These are phyloP conservation scores for Leiothrix lutea DNA, from an alignment of 2,113 vertebrate species.

Conservation along the genomic window DNA sequence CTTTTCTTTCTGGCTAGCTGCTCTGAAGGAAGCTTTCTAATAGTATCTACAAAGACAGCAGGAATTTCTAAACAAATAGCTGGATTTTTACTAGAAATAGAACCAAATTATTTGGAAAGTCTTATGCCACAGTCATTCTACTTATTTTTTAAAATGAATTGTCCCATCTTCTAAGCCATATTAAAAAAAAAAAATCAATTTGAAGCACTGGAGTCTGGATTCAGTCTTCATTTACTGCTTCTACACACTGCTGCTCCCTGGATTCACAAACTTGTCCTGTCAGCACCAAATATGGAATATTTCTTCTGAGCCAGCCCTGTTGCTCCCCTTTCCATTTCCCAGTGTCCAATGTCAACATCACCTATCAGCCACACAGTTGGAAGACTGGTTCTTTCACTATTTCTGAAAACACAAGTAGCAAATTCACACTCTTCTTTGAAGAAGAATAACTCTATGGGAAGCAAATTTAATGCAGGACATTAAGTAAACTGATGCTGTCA, in stretches of 20 bases:
- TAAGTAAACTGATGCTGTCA: conserved; percentile 67
- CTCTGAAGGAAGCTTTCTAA: not conserved
- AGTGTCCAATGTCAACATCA: not conserved
- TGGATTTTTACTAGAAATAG: not conserved
- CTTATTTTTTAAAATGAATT: not conserved
- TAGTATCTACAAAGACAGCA: not conserved
- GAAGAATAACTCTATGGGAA: conserved; percentile 38
- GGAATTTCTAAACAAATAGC: not conserved
- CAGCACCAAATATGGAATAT: not conserved
- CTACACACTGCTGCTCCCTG: not conserved
- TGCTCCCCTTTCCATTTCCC: not conserved
- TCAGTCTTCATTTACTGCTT: conserved; percentile 1
- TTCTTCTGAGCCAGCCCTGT: not conserved
- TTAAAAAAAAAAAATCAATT: not conserved
- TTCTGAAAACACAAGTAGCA: not conserved
- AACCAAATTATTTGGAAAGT: not conserved
- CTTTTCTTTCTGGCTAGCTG: not conserved
- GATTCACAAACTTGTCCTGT: not conserved
- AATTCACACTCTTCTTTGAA: conserved; percentile 1
- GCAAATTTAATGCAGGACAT: conserved; percentile 64
- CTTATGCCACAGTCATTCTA: not conserved
- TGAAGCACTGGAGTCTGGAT: not conserved
- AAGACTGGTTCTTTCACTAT: not conserved
- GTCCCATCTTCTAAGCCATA: not conserved
- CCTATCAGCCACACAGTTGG: not conserved